These are phyloP conservation scores for Cosmopolites sordidus DNA, from an alignment of 2,888 invertebrate genomes.

Conservation along the genomic window DNA sequence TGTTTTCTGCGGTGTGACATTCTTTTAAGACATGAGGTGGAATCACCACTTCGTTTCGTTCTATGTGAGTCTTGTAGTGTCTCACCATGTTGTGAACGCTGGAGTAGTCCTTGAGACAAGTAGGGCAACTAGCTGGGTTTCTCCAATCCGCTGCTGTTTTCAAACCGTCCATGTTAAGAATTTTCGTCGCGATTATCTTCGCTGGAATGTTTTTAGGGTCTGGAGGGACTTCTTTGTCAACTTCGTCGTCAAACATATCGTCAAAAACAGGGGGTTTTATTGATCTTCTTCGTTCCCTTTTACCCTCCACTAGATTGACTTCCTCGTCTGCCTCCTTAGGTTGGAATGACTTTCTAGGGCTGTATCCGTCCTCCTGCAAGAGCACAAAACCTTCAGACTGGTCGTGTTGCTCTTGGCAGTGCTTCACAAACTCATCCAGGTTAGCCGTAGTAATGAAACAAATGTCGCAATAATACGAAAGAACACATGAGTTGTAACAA, in stretches of 20 bases:
- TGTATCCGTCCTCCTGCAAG: conserved; percentile 39
- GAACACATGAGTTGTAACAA: conserved; percentile 41
- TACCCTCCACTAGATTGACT: conserved; percentile 21
- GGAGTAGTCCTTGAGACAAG: conserved; percentile 55
- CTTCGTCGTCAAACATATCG: conserved; percentile 15
- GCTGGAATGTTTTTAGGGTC: conserved; percentile 28
- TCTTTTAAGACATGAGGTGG: not conserved
- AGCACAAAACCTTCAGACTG: conserved; percentile 40
- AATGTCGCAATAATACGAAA: conserved; percentile 45
- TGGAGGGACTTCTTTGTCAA: not conserved
- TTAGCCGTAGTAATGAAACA: conserved; percentile 41
- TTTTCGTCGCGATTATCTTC: conserved; percentile 34
- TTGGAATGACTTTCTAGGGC: conserved; percentile 9
- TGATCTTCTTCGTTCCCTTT: conserved; percentile 25
- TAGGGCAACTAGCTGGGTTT: conserved; percentile 47
- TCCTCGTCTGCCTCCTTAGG: conserved; percentile 16
- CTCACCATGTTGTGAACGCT: conserved; percentile 56
- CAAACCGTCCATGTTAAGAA: conserved; percentile 47
- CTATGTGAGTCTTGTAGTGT: conserved; percentile 49
- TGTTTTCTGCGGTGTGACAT: conserved; percentile 40
- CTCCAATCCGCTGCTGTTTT: not conserved
- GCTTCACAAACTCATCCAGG: conserved; percentile 41
- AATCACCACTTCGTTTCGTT: conserved; percentile 17
- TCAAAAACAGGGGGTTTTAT: conserved; percentile 16
- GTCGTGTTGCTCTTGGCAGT: conserved; percentile 41